phyloP scores from a whole-genome alignment of 2,888 invertebrate genomes.

The Phragmatobia fuliginosa region DNA sequence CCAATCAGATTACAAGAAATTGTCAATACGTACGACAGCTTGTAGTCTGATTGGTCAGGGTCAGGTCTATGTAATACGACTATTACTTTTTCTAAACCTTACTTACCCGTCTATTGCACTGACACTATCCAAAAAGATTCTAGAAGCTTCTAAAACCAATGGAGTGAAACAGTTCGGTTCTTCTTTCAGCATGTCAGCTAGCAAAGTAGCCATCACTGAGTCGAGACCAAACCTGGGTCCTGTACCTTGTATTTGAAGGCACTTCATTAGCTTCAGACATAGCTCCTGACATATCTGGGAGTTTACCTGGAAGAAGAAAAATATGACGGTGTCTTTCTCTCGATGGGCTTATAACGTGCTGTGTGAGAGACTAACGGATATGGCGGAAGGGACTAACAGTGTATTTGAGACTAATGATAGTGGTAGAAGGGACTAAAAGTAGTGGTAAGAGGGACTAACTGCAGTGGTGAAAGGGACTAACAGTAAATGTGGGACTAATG shows the following conservation, averaged over 20 bases:
- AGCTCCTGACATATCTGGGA: slow-evolving; percentile 39
- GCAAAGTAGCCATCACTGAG: slow-evolving; percentile 23
- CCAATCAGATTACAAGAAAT: too few relatives aligned
- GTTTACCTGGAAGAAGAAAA: slow-evolving; percentile 28
- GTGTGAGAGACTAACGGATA: not conserved
- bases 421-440: not conserved
- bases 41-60: too few relatives aligned
- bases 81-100: not conserved
- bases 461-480: not conserved
- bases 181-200: slow-evolving; percentile 26
- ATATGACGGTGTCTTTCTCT: not conserved
- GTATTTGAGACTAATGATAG: not conserved
- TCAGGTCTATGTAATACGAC: too few relatives aligned
- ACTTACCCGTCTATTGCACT: slow-evolving; percentile 33
- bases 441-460: not conserved
- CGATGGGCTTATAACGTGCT: not conserved
- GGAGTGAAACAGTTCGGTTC: slow-evolving; percentile 36
- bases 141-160: slow-evolving; percentile 39
- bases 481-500: not conserved
- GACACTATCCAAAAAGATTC: slow-evolving; percentile 36
- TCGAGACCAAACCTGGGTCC: slow-evolving; percentile 40
- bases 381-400: not conserved
- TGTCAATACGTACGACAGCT: too few relatives aligned
- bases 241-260: slow-evolving; percentile 20
- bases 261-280: slow-evolving; percentile 37